Evolutionary conservation across 2,888 invertebrate species (phyloP).

Genomic region (Morpho achilles): DNA sequence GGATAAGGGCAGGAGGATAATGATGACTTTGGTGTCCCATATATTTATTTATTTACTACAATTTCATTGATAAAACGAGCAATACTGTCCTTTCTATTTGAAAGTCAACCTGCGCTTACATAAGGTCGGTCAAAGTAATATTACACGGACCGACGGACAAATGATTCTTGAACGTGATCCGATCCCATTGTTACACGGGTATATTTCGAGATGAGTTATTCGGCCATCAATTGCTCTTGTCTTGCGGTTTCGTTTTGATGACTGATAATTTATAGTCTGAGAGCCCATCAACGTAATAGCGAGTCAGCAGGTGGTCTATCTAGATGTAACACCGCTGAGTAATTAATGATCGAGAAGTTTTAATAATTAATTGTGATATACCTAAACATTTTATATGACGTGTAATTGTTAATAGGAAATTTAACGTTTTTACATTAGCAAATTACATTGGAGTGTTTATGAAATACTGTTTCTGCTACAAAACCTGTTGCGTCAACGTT

Average conservation of each 20-base stretch:
- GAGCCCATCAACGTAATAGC: background rate
- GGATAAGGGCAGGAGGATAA: too few species aligned
- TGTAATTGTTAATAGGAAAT: background rate
- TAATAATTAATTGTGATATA: too few species aligned
- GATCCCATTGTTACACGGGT: constrained; percentile 1
- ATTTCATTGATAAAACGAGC: background rate
- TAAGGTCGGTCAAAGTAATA: constrained; percentile 31
- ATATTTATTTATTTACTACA: background rate
- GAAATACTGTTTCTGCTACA: too few species aligned
- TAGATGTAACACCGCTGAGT: too few species aligned
- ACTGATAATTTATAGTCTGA: background rate
- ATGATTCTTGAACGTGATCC: constrained; percentile 9
- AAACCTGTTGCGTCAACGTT: too few species aligned
- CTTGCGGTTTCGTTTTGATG: constrained; percentile 6
- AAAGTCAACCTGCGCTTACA: constrained; percentile 41
- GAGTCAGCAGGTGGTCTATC: too few species aligned
- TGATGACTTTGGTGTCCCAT: too few species aligned
- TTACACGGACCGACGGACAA: constrained; percentile 17
- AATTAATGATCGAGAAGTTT: too few species aligned
- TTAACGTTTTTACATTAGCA: too few species aligned
- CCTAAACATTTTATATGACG: background rate
- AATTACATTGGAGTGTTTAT: too few species aligned
- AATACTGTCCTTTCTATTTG: constrained; percentile 39
- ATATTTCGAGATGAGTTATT: constrained; percentile 12
- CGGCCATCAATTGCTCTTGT: constrained; percentile 9